Percentiles rank a stretch among this genome's conserved stretches.
Conservation (phyloP, 2,113 vertebrate species). For the Salvelinus namaycush region DNA sequence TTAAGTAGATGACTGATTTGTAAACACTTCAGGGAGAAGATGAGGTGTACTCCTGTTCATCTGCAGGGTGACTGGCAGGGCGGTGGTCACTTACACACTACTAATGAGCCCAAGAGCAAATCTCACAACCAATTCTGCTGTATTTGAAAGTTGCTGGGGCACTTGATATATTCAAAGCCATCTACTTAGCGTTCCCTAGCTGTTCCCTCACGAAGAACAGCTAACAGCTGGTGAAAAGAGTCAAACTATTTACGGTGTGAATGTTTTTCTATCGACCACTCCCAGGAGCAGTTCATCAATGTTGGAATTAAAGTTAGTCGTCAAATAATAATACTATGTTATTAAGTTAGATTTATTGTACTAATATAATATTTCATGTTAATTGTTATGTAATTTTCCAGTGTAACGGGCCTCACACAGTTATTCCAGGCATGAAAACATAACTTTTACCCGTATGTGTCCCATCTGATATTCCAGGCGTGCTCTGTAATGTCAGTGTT, state of each 20-base stretch:
- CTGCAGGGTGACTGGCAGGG: not conserved
- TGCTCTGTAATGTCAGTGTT: conserved; percentile 60
- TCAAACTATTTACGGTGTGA: too few species aligned
- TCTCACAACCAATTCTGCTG: not conserved
- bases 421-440: conserved; percentile 25
- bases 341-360: not conserved
- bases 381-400: not conserved
- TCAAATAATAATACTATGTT: too few species aligned
- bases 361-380: not conserved
- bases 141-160: too few species aligned
- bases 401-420: not conserved
- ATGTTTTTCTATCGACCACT: too few species aligned
- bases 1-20: not conserved
- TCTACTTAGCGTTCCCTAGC: too few species aligned
- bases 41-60: not conserved
- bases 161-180: too few species aligned
- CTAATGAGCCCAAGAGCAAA: not conserved
- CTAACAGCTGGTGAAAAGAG: too few species aligned
- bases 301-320: too few species aligned
- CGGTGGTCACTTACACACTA: not conserved
- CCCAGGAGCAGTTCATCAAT: too few species aligned
- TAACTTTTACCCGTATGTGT: conserved; percentile 18
- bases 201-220: too few species aligned
- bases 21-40: not conserved
- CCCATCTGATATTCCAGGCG: conserved; percentile 41